A percentile compares a stretch with the other conserved stretches of the same genome.
phyloP scores from a whole-genome alignment of 2,797 vertebrate genomes.

The Taeniopygia guttata region DNA sequence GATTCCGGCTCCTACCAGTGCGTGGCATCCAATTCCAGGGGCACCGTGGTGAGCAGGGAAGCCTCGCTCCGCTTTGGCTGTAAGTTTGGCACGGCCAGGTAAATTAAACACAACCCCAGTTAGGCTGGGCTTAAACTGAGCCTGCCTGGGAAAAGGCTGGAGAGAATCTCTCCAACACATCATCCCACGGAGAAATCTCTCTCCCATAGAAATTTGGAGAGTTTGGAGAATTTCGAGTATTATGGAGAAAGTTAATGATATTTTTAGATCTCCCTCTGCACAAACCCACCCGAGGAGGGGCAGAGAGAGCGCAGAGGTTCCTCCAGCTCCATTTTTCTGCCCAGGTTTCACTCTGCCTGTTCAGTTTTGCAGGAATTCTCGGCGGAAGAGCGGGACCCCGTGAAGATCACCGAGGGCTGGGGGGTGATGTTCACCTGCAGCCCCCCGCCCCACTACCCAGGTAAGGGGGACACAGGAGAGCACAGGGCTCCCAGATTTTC shows the following conservation, averaged over 20 bases:
- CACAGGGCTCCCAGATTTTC: background rate
- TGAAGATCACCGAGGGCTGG: slow-evolving; percentile 85
- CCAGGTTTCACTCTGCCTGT: background rate
- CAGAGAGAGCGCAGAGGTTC: fast-evolving
- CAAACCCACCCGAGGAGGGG: background rate
- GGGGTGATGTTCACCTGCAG: slow-evolving; percentile 90
- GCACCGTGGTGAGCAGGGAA: slow-evolving; percentile 90
- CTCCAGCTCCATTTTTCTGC: background rate
- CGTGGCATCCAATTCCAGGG: slow-evolving; percentile 88
- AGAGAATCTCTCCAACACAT: background rate
- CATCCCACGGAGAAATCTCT: background rate
- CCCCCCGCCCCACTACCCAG: slow-evolving; percentile 93
- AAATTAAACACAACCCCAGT: background rate
- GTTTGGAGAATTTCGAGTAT: background rate
- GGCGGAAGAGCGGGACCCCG: slow-evolving; percentile 85
- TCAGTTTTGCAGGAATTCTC: slow-evolving; percentile 94
- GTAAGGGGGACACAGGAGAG: slow-evolving; percentile 59
- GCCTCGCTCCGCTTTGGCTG: slow-evolving; percentile 93
- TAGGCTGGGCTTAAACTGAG: background rate
- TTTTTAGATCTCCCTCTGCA: background rate
- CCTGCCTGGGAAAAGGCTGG: fast-evolving
- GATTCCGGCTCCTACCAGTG: slow-evolving; percentile 94
- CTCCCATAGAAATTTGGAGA: background rate
- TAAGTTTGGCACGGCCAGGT: slow-evolving; percentile 73
- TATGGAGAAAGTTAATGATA: background rate